Percentiles rank a stretch among this genome's conserved stretches.
phyloP scores from a whole-genome alignment of 2,113 vertebrate genomes.

The Notarius lentiginosus region DNA sequence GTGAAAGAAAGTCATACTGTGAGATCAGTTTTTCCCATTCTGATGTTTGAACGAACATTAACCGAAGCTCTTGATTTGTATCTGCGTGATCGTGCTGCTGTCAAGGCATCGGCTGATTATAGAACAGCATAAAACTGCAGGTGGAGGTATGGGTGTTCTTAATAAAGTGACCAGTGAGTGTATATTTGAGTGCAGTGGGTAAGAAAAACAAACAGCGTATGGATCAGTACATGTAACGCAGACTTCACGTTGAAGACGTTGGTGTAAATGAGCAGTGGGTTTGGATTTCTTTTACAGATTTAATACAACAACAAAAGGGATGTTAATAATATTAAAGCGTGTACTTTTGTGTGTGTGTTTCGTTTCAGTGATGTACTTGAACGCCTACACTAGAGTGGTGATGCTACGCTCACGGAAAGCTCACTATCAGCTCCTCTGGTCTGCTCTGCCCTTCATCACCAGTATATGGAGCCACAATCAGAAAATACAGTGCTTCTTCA shows the following conservation, averaged over 20 bases:
- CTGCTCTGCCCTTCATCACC: slow-evolving; percentile 87
- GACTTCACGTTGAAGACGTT: not conserved
- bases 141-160: too few relatives aligned
- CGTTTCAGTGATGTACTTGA: slow-evolving; percentile 87
- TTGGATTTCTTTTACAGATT: not conserved
- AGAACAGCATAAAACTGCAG: too few relatives aligned
- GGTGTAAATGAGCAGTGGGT: not conserved
- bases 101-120: too few relatives aligned
- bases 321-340: not conserved
- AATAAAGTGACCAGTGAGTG: too few relatives aligned
- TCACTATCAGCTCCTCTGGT: slow-evolving; percentile 83
- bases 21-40: too few relatives aligned
- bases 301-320: not conserved
- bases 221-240: too few relatives aligned
- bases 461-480: slow-evolving; percentile 74
- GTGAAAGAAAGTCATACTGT: too few relatives aligned
- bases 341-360: not conserved
- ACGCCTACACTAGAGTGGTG: slow-evolving; percentile 87
- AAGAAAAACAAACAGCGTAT: too few relatives aligned
- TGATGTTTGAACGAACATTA: too few relatives aligned
- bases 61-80: too few relatives aligned
- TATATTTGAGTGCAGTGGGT: too few relatives aligned
- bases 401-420: slow-evolving; percentile 86
- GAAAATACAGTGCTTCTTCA: slow-evolving; percentile 79
- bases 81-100: too few relatives aligned